A percentile compares a stretch with the other conserved stretches of the same genome.
These are phyloP conservation scores for Illadopsis cleaveri DNA, from an alignment of 2,113 vertebrate genomes.

Conservation along the genomic window DNA sequence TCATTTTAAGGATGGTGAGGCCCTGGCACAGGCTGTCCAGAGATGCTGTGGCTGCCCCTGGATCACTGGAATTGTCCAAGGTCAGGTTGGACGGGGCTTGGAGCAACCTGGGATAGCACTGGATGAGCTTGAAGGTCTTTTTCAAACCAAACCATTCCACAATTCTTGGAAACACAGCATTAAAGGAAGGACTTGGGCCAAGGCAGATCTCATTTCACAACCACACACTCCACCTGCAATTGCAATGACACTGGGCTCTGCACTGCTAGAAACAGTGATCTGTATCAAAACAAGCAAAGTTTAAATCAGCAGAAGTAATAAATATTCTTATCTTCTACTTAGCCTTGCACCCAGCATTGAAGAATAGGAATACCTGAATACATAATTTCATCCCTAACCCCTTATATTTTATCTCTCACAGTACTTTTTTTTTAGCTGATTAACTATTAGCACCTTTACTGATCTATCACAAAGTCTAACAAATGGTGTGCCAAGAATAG, in stretches of 20 bases:
- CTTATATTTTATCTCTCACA: background rate
- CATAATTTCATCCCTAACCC: fast-evolving
- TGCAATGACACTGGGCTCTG: fast-evolving
- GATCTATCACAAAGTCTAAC: background rate
- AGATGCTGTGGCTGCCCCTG: background rate
- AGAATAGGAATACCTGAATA: background rate
- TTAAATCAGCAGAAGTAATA: background rate
- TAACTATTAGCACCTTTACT: background rate
- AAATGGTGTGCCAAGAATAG: fast-evolving
- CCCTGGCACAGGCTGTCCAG: background rate
- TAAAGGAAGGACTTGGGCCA: background rate
- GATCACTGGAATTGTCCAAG: background rate
- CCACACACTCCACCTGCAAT: fast-evolving
- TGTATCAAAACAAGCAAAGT: background rate
- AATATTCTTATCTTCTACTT: background rate
- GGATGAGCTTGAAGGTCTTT: background rate
- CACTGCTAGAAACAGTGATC: background rate
- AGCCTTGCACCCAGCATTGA: background rate
- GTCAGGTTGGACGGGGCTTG: fast-evolving
- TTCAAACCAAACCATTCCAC: background rate
- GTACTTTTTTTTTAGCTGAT: background rate
- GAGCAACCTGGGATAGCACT: background rate
- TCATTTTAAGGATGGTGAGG: background rate
- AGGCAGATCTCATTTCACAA: background rate
- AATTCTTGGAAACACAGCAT: background rate